Evolutionary conservation across 2,797 vertebrate genomes (phyloP).

Genomic region (Onychomys torridus): DNA sequence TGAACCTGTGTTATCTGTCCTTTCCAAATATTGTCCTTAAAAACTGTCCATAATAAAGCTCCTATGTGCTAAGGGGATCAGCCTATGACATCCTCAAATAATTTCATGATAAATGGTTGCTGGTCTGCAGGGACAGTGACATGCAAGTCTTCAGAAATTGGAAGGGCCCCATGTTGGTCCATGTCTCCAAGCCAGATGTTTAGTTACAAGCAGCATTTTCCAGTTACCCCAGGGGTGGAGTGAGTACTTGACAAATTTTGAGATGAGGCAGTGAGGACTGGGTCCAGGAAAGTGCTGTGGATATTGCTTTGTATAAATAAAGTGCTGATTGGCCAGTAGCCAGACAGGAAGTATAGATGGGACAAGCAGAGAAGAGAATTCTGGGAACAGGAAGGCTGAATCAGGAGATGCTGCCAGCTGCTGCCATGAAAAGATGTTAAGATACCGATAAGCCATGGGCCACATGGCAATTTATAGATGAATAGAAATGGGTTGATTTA

Average conservation of each 20-base stretch:
- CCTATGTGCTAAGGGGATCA: not conserved
- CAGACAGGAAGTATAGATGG: too few species aligned
- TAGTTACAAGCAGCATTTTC: not conserved
- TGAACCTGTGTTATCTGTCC: not conserved
- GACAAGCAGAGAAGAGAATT: too few species aligned
- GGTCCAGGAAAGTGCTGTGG: not conserved
- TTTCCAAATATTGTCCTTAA: not conserved
- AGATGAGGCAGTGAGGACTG: not conserved
- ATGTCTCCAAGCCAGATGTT: not conserved
- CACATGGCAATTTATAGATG: too few species aligned
- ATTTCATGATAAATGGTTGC: not conserved
- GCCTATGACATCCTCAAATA: accelerated
- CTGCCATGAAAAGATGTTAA: too few species aligned
- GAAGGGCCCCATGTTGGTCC: accelerated
- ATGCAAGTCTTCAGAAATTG: not conserved
- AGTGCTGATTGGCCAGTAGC: too few species aligned
- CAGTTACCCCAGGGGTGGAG: not conserved
- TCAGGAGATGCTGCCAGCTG: too few species aligned
- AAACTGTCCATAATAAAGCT: not conserved
- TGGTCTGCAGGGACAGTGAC: not conserved
- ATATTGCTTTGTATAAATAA: too few species aligned
- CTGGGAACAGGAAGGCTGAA: too few species aligned
- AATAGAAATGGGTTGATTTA: too few species aligned
- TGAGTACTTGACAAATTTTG: not conserved
- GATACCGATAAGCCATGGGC: too few species aligned